These are phyloP conservation scores for Anthoscopus minutus DNA, from an alignment of 2,113 vertebrate genomes.

Conservation along the genomic window DNA sequence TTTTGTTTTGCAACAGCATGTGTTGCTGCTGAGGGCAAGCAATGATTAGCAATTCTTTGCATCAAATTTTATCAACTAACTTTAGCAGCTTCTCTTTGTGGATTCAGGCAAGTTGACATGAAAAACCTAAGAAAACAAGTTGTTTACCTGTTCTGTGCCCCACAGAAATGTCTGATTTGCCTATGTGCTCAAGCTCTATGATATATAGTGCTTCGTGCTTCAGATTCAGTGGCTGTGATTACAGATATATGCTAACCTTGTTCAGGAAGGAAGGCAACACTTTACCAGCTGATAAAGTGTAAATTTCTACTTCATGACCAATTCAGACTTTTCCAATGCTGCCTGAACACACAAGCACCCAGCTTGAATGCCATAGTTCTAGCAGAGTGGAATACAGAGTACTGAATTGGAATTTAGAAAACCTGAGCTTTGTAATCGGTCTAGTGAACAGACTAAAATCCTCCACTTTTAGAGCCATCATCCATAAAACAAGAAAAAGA, in stretches of 20 bases:
- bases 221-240: neutral
- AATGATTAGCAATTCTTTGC: neutral
- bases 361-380: neutral
- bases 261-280: neutral
- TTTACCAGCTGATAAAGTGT: neutral
- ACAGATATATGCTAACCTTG: neutral
- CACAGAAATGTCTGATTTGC: neutral
- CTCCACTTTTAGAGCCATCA: neutral
- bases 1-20: neutral
- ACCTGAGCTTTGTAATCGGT: neutral
- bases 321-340: neutral
- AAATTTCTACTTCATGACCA: neutral
- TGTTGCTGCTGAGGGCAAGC: neutral
- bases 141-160: neutral
- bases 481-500: neutral
- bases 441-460: neutral
- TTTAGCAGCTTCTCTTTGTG: neutral
- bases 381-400: neutral
- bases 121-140: neutral
- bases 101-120: neutral
- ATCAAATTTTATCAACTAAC: neutral
- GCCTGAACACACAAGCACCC: neutral
- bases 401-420: neutral
- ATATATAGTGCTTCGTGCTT: neutral
- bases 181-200: neutral